A percentile compares a stretch with the other conserved stretches of the same genome.
Conservation (phyloP, 2,113 vertebrate species). For the Crotalus horridus region DNA sequence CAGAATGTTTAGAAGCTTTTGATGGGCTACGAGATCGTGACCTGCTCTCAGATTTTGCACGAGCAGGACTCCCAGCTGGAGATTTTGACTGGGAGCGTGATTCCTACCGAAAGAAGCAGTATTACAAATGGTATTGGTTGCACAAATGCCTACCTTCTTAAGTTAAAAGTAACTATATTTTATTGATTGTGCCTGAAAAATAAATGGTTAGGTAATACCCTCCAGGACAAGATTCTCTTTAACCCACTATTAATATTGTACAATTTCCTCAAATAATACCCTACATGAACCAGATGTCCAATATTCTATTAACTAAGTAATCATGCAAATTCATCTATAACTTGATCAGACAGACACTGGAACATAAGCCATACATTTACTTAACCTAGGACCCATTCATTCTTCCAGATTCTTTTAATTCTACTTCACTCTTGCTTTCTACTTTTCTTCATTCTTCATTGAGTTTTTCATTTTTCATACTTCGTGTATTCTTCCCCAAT, state of each 20-base stretch:
- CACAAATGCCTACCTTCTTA: constrained; percentile 78
- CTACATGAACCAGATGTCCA: constrained; percentile 84
- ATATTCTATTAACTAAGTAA: constrained; percentile 81
- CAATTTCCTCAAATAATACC: constrained; percentile 77
- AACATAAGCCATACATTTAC: constrained; percentile 98
- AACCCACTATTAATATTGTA: constrained; percentile 79
- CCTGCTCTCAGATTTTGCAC: constrained; percentile 87
- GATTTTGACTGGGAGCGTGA: constrained; percentile 92
- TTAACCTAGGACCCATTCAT: constrained; percentile 99
- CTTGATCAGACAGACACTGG: constrained; percentile 90
- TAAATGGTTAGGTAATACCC: constrained; percentile 80
- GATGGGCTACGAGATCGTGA: constrained; percentile 87
- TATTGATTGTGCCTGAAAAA: constrained; percentile 83
- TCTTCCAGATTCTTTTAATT: constrained; percentile 98
- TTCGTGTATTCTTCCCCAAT: constrained; percentile 93
- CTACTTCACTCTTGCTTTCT: constrained; percentile 97
- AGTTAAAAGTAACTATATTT: constrained; percentile 77
- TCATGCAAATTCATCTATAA: constrained; percentile 91
- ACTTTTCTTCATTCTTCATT: constrained; percentile 98
- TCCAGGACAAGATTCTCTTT: constrained; percentile 79
- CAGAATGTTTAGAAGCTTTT: constrained; percentile 83
- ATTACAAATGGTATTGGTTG: constrained; percentile 81
- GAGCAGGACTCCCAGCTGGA: constrained; percentile 85
- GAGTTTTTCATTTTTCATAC: constrained; percentile 93
- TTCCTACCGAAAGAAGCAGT: constrained; percentile 84